These are phyloP conservation scores for Acanthoscelides obtectus DNA, from an alignment of 2,888 invertebrate species.

Conservation along the genomic window DNA sequence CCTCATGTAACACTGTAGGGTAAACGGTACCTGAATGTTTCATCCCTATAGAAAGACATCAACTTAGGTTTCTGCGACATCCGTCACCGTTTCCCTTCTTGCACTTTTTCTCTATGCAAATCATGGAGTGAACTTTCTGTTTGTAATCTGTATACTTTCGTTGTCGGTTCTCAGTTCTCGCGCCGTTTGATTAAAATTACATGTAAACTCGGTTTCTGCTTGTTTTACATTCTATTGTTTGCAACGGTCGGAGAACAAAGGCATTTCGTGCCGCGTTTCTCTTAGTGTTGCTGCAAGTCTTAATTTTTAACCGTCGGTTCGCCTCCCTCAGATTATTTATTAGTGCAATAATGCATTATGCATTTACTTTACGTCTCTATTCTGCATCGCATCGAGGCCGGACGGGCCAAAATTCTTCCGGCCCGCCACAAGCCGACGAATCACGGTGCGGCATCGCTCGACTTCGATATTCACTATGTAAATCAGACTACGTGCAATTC, in stretches of 20 bases:
- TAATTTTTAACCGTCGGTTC: slow-evolving; percentile 40
- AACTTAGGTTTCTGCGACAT: no score
- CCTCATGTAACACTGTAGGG: no score
- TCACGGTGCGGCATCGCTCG: neutral
- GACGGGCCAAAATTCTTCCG: neutral
- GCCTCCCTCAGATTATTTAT: slow-evolving; percentile 38
- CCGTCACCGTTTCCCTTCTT: no score
- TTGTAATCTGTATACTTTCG: no score
- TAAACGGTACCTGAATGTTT: no score
- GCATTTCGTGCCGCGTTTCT: slow-evolving; percentile 46
- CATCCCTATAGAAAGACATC: no score
- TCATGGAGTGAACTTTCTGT: no score
- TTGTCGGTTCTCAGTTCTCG: neutral
- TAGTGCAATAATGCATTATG: slow-evolving; percentile 38
- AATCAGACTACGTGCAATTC: neutral
- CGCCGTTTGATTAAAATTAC: slow-evolving; percentile 49
- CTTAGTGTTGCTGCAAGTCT: slow-evolving; percentile 39
- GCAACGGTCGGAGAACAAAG: slow-evolving; percentile 44
- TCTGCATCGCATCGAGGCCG: slow-evolving; percentile 6
- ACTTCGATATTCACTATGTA: neutral
- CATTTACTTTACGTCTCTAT: slow-evolving; percentile 38
- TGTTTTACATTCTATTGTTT: slow-evolving; percentile 51
- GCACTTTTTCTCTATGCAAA: no score
- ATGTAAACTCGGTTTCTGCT: slow-evolving; percentile 47
- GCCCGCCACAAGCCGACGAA: neutral